phyloP scores from a whole-genome alignment of 2,113 vertebrate species.

The Phalacrocorax pelagicus region DNA sequence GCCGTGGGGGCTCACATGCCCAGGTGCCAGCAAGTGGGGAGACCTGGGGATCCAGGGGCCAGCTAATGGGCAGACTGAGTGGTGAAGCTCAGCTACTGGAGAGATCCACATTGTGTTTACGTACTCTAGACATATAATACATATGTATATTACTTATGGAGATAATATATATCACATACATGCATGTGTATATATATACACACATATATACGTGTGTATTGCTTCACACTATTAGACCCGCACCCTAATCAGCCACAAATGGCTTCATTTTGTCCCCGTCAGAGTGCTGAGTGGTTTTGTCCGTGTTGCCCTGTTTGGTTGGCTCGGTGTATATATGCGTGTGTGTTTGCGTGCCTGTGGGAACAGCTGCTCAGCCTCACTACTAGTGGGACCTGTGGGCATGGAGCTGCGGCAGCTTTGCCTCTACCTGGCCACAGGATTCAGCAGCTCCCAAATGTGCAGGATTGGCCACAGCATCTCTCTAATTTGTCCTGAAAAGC shows the following conservation, averaged over 20 bases:
- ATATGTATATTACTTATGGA: background rate
- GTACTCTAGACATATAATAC: background rate
- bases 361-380: background rate
- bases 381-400: background rate
- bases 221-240: background rate
- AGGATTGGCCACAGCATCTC: background rate
- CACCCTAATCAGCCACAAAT: background rate
- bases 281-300: background rate
- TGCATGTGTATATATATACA: rapidly evolving
- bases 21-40: background rate
- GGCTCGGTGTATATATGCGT: no score
- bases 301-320: background rate
- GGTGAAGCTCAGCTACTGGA: background rate
- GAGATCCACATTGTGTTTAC: background rate
- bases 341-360: background rate
- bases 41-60: background rate
- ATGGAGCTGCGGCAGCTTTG: background rate
- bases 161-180: background rate
- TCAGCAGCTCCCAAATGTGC: background rate
- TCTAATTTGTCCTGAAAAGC: background rate
- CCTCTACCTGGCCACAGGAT: background rate
- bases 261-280: no score
- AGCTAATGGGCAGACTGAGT: background rate
- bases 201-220: background rate
- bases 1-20: background rate